Percentiles rank a stretch among this genome's conserved stretches.
These are phyloP conservation scores for Drosophila carrolli DNA, from an alignment of 1,140 invertebrate genomes.

Conservation along the genomic window DNA sequence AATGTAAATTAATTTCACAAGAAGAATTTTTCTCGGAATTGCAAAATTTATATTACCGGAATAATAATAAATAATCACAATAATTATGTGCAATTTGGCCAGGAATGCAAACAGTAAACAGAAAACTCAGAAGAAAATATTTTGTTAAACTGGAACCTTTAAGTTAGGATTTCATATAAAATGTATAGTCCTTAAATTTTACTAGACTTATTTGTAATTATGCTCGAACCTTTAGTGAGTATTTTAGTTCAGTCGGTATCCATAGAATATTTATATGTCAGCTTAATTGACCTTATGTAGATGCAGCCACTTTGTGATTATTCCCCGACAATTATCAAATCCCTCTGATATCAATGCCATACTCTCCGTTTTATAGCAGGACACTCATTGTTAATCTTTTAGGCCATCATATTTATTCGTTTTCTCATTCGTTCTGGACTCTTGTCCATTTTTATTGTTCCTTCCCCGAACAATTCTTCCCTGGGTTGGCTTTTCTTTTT, in stretches of 20 bases:
- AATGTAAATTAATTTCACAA: not conserved
- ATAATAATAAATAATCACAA: too few species aligned
- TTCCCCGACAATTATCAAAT: constrained; percentile 67
- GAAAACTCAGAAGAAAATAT: too few species aligned
- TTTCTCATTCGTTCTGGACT: constrained; percentile 44
- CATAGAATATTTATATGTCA: too few species aligned
- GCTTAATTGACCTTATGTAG: too few species aligned
- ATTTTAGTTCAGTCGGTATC: not conserved
- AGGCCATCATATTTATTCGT: constrained; percentile 45
- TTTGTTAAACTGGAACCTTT: too few species aligned
- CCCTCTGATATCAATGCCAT: constrained; percentile 44
- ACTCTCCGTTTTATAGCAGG: constrained; percentile 53
- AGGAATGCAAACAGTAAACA: too few species aligned
- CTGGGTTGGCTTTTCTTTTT: not conserved
- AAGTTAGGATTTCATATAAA: too few species aligned
- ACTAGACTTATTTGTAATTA: too few species aligned
- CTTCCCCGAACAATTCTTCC: constrained; percentile 21
- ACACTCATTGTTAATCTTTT: constrained; percentile 38
- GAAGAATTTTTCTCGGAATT: not conserved
- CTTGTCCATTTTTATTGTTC: constrained; percentile 50
- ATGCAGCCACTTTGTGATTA: constrained; percentile 16
- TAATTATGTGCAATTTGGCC: too few species aligned
- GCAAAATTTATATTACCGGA: too few species aligned
- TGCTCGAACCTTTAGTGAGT: too few species aligned
- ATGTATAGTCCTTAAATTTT: too few species aligned